Percentiles rank a stretch among this genome's conserved stretches.
Evolutionary conservation across 64 coral and sea anemone genomes (phyloP).

Genomic region (Pocillopora verrucosa): DNA sequence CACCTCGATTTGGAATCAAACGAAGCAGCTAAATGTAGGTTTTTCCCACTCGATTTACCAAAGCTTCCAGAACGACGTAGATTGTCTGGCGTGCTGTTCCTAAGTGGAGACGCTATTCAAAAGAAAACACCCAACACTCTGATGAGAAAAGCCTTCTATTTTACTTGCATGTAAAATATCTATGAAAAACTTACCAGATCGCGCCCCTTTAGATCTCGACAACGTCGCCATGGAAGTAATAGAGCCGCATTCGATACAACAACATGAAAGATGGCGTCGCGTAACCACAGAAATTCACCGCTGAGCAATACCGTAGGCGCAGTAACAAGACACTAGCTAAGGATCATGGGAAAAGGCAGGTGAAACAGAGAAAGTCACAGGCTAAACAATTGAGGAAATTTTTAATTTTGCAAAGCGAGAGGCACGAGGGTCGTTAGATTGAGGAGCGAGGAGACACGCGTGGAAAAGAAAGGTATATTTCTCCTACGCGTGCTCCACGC

Average conservation of each 20-base stretch:
- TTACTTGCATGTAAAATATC: neutral
- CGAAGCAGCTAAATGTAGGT: conserved; percentile 72
- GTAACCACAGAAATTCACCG: conserved; percentile 75
- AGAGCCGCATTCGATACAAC: neutral
- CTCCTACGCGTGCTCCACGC: no score
- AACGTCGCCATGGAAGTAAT: conserved; percentile 64
- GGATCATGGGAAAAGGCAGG: neutral
- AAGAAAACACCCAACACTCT: conserved; percentile 1
- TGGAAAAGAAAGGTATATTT: no score
- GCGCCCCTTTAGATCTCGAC: conserved; percentile 61
- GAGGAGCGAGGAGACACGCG: no score
- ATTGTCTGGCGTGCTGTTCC: conserved; percentile 65
- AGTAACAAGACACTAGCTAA: neutral
- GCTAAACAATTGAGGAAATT: no score
- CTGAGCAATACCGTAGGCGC: conserved; percentile 41
- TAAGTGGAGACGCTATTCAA: conserved; percentile 69
- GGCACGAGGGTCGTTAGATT: no score
- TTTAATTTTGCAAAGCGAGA: no score
- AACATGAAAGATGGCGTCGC: conserved; percentile 80
- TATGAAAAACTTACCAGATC: conserved; percentile 75
- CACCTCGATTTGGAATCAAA: conserved; percentile 65
- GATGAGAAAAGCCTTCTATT: neutral
- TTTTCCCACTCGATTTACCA: conserved; percentile 68
- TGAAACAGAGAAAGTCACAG: no score
- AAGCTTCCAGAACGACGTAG: conserved; percentile 86